Evolutionary conservation across 2,797 vertebrate genomes (phyloP).

Genomic region (Hirundo rustica): DNA sequence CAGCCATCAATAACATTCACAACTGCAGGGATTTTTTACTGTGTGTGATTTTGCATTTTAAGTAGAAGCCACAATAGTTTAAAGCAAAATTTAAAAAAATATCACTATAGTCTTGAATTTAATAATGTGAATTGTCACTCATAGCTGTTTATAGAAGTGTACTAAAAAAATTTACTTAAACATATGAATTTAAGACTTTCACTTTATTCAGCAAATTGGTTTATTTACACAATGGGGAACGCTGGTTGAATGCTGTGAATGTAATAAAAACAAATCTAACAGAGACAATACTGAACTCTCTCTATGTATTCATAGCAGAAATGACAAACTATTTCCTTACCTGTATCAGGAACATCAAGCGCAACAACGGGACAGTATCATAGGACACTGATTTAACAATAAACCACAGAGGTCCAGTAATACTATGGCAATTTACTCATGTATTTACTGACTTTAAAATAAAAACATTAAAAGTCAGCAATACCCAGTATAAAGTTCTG

Average conservation of each 20-base stretch:
- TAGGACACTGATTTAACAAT: slow-evolving; percentile 78
- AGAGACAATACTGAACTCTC: slow-evolving; percentile 77
- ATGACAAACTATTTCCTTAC: slow-evolving; percentile 85
- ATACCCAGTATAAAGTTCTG: slow-evolving; percentile 74
- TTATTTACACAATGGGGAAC: slow-evolving; percentile 85
- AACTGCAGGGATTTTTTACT: slow-evolving; percentile 59
- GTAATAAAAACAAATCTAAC: slow-evolving; percentile 79
- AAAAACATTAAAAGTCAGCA: slow-evolving; percentile 72
- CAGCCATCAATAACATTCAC: slow-evolving; percentile 65
- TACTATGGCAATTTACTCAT: slow-evolving; percentile 74
- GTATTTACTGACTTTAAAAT: slow-evolving; percentile 74
- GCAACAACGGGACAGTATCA: slow-evolving; percentile 76
- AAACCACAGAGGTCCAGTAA: slow-evolving; percentile 77
- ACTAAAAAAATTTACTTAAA: slow-evolving; percentile 81
- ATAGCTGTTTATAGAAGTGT: slow-evolving; percentile 69
- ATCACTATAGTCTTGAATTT: slow-evolving; percentile 55
- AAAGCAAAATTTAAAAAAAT: slow-evolving; percentile 40
- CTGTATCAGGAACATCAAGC: slow-evolving; percentile 88
- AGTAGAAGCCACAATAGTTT: slow-evolving; percentile 62
- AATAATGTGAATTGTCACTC: slow-evolving; percentile 65
- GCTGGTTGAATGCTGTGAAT: slow-evolving; percentile 79
- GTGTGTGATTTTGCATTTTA: slow-evolving; percentile 60
- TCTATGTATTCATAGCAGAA: slow-evolving; percentile 65
- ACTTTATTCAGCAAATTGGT: slow-evolving; percentile 94
- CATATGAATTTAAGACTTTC: slow-evolving; percentile 87